These are phyloP conservation scores for Sebastes glaucus DNA, from an alignment of 2,797 vertebrate genomes.

Conservation along the genomic window DNA sequence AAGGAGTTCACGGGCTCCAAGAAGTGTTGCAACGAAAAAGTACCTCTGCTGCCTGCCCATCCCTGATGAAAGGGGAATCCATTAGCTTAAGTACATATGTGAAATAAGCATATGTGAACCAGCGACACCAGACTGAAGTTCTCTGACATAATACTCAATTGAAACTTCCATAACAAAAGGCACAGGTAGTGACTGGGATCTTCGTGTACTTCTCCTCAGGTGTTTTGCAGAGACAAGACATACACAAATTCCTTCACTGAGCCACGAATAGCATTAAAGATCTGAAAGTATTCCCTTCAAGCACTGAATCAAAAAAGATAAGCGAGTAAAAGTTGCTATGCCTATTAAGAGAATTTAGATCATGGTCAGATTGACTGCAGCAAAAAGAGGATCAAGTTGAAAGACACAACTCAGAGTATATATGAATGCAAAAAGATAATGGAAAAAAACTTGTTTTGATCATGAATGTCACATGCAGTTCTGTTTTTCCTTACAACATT, in stretches of 20 bases:
- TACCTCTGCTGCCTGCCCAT: background rate
- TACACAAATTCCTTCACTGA: background rate
- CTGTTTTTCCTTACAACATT: background rate
- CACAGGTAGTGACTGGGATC: background rate
- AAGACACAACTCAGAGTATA: background rate
- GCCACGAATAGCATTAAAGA: slow-evolving; percentile 4
- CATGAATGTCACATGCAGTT: background rate
- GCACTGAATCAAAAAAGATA: background rate
- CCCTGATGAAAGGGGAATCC: background rate
- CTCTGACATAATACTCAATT: background rate
- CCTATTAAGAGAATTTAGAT: slow-evolving; percentile 10
- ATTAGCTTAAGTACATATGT: background rate
- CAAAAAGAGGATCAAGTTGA: background rate
- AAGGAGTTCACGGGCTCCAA: background rate
- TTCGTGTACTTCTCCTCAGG: slow-evolving; percentile 10
- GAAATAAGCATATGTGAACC: background rate
- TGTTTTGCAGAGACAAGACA: slow-evolving; percentile 2
- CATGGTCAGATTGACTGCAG: background rate
- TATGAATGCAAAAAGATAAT: background rate
- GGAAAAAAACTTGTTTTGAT: background rate
- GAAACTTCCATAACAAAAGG: slow-evolving; percentile 41
- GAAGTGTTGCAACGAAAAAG: slow-evolving; percentile 6
- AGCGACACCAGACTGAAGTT: background rate
- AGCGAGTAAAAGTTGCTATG: background rate
- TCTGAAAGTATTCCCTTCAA: slow-evolving; percentile 22